Base-by-base conservation (phyloP, 1,140 invertebrate genomes). In the Epicauta chinensis region DNA sequence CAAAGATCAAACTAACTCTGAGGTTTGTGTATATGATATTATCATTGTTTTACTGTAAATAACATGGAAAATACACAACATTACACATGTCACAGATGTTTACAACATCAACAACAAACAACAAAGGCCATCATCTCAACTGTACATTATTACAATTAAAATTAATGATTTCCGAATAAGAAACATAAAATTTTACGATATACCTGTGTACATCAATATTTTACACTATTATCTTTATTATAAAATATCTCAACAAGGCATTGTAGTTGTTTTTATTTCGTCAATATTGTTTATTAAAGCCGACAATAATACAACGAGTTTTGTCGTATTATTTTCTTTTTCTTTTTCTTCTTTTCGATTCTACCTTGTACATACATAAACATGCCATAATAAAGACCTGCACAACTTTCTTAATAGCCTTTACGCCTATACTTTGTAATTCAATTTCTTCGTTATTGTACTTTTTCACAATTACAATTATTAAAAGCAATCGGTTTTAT, bases 181-280 rank as follows among this genome's bases (percentile, higher is more conserved):
- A 53, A 15, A 46, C 51, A 36, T 53, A 47, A 53, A 53, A 53
- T 53, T 53, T 53, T 53, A 53, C 44, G 43, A 53, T 23, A 23
- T 23, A 23, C 23, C 36, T 31, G n/a, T 12, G 43, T 38, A 34
- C 51, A 34, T 16, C 45, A 53, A 53, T 53, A 53, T 53, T 53
- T 53, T 53, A 53, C 36, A 45, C 51, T 39, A 44, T 40, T 53
- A 53, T 53, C 51, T 53, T 31, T 53, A 53, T 53, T 23, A 23
- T 23, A 23, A 23, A 23, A 23, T 32, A 23, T 5, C 23, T 23
- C 23, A 23, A 23, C 17, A 16, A 16, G 15, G 38, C 14, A 17
- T 40, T 29, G 23, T 29, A n/a, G 16, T 17, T 41, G 17, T 16
- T 41, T 40, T 15, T 41, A 7, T 10, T 29, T 17, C 16, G 11